Conservation (phyloP, 1,140 invertebrate genomes). For the Solenopsis invicta region DNA sequence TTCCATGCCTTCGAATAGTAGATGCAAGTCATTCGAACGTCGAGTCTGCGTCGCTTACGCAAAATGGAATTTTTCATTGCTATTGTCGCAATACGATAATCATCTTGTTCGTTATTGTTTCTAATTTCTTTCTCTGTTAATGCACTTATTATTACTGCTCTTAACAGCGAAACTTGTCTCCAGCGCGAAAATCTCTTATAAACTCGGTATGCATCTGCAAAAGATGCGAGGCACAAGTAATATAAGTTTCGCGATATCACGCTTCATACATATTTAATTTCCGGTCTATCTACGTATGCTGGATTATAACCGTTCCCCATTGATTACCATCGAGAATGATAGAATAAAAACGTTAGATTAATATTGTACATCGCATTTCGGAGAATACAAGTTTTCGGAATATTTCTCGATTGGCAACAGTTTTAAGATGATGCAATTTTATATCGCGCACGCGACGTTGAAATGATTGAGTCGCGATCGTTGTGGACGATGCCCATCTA, state of each 20-base stretch:
- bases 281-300: neutral
- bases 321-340: neutral
- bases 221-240: neutral
- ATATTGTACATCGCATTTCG: neutral
- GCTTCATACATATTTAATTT: constrained; percentile 54
- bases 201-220: neutral
- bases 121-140: neutral
- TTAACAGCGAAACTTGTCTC: too few species aligned
- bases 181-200: neutral
- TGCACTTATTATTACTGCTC: too few species aligned
- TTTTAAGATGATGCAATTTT: neutral
- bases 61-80: constrained; percentile 11
- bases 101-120: neutral
- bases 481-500: constrained; percentile 26
- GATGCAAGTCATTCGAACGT: constrained; percentile 76
- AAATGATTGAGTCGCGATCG: neutral
- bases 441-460: neutral
- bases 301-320: neutral
- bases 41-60: neutral
- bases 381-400: neutral
- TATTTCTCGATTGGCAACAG: neutral
- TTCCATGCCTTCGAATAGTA: constrained; percentile 69
- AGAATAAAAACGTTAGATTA: neutral
- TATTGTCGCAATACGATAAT: neutral
- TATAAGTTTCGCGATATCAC: constrained; percentile 38